Evolutionary conservation across 2,888 invertebrate species (phyloP).

Genomic region (Cephonodes hylas): DNA sequence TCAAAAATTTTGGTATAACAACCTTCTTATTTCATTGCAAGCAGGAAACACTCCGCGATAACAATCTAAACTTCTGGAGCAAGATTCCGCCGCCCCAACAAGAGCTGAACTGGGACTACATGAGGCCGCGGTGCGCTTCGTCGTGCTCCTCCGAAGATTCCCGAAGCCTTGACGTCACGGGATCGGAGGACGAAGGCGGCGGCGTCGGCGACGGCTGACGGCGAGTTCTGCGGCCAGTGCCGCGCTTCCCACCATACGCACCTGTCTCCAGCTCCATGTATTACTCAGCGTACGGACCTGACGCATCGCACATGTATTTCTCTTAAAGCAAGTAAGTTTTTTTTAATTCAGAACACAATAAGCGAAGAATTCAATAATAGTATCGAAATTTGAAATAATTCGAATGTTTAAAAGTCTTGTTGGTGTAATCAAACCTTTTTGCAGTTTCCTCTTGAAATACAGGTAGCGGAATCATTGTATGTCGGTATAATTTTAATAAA

Average conservation of each 20-base stretch:
- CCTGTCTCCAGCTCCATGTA: slow-evolving; percentile 50
- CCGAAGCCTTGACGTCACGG: slow-evolving; percentile 75
- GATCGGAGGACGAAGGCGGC: slow-evolving; percentile 75
- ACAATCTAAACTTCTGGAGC: slow-evolving; percentile 75
- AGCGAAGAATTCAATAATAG: too few relatives aligned
- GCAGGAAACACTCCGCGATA: slow-evolving; percentile 64
- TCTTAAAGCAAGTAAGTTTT: slow-evolving; percentile 45
- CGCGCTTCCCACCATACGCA: slow-evolving; percentile 67
- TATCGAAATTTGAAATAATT: too few relatives aligned
- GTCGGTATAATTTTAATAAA: background rate
- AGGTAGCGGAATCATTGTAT: background rate
- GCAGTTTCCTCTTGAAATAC: background rate
- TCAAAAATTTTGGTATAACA: background rate
- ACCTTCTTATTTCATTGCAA: background rate
- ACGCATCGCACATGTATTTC: slow-evolving; percentile 60
- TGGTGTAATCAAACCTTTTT: background rate
- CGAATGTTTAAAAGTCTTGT: too few relatives aligned
- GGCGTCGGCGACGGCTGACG: slow-evolving; percentile 67
- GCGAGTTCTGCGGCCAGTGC: slow-evolving; percentile 77
- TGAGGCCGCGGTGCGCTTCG: slow-evolving; percentile 57
- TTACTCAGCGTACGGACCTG: slow-evolving; percentile 57
- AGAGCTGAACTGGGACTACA: slow-evolving; percentile 62
- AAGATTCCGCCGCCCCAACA: slow-evolving; percentile 65
- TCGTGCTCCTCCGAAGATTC: slow-evolving; percentile 76
- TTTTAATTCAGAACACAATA: too few relatives aligned